Evolutionary conservation across 2,888 invertebrate species (phyloP).

Genomic region (Pammene aurita): DNA sequence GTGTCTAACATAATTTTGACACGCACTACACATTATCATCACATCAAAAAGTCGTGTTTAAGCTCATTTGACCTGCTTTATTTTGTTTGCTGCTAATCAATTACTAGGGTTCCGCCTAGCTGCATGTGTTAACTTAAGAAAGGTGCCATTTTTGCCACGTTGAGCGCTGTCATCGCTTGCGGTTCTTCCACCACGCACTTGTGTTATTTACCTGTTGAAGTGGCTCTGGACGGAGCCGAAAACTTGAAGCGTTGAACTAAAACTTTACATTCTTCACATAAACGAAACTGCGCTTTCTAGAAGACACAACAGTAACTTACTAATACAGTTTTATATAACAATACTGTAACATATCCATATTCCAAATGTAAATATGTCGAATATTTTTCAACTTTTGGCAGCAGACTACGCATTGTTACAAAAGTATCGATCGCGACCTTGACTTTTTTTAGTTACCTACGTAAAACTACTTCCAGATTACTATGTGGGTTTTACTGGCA

Average conservation of each 20-base stretch:
- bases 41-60: no score
- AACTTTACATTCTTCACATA: no score
- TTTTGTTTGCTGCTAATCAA: no score
- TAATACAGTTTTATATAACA: background rate
- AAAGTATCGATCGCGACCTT: conserved; percentile 26
- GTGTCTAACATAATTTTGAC: no score
- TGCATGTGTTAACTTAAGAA: no score
- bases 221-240: background rate
- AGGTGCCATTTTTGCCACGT: no score
- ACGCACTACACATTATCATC: no score
- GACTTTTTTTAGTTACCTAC: conserved; percentile 20
- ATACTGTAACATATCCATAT: background rate
- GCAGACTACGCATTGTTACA: conserved; percentile 11
- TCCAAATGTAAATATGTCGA: background rate
- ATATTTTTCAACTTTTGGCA: conserved; percentile 6
- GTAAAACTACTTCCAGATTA: conserved; percentile 22
- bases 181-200: no score
- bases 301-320: background rate
- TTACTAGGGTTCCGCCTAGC: no score
- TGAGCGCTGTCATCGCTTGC: no score
- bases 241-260: no score
- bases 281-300: background rate
- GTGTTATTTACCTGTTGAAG: background rate
- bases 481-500: conserved; percentile 25
- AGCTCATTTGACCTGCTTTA: no score